These are phyloP conservation scores for Drosophila macrospina DNA, from an alignment of 2,888 invertebrate species.

Conservation along the genomic window DNA sequence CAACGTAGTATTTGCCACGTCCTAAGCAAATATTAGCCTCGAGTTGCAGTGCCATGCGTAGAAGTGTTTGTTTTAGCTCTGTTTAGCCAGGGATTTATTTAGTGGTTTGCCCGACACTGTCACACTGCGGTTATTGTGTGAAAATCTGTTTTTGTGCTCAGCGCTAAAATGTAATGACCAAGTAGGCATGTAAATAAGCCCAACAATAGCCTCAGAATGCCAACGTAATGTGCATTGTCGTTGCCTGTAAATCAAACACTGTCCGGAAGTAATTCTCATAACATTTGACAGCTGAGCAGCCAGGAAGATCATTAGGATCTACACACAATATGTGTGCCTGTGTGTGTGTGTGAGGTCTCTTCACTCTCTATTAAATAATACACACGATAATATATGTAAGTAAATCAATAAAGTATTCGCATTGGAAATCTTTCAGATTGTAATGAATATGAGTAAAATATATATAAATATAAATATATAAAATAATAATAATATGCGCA, in stretches of 20 bases:
- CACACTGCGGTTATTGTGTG: conserved; percentile 63
- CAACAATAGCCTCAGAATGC: conserved; percentile 45
- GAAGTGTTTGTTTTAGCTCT: conserved; percentile 60
- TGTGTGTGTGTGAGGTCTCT: no score
- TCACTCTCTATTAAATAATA: no score
- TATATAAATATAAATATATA: no score
- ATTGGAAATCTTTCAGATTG: no score
- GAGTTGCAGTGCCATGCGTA: conserved; percentile 44
- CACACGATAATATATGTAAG: no score
- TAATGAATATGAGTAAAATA: no score
- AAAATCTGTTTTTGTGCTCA: conserved; percentile 69
- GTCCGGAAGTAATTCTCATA: conserved; percentile 49
- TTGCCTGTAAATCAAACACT: conserved; percentile 50
- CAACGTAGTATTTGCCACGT: conserved; percentile 37
- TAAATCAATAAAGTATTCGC: no score
- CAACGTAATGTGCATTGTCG: conserved; percentile 6
- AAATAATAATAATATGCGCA: no score
- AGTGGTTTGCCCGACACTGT: conserved; percentile 21
- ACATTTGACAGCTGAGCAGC: conserved; percentile 18
- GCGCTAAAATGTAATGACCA: conserved; percentile 64
- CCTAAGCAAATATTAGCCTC: conserved; percentile 72
- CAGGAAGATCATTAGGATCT: not conserved
- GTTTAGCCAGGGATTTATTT: conserved; percentile 64
- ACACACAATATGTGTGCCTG: not conserved
- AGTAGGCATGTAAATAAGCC: conserved; percentile 67